Percentiles rank a stretch among this genome's conserved stretches.
Evolutionary conservation across 2,113 vertebrate species (phyloP).

Genomic region (Micronycteris hirsuta): DNA sequence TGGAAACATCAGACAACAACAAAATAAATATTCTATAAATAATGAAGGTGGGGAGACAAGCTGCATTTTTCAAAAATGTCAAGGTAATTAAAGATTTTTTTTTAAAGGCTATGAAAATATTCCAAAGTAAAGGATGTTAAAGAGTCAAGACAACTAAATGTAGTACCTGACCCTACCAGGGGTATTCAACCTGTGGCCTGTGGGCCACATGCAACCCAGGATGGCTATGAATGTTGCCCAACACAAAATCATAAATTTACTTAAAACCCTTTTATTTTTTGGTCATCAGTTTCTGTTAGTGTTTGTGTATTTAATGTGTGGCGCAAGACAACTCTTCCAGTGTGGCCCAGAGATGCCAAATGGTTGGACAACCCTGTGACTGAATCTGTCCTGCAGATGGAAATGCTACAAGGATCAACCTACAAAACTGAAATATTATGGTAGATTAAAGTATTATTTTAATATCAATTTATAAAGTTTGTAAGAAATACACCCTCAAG

Average conservation of each 20-base stretch:
- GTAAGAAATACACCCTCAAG: not conserved
- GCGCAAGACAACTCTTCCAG: no score
- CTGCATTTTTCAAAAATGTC: not conserved
- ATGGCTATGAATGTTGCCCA: no score
- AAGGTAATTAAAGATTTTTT: slow-evolving; percentile 10
- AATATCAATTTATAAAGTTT: not conserved
- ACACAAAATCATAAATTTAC: no score
- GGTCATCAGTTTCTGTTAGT: no score
- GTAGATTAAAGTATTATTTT: not conserved
- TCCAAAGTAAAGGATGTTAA: slow-evolving; percentile 22
- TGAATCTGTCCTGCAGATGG: not conserved
- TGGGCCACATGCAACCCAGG: no score
- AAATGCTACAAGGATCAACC: not conserved
- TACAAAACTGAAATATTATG: not conserved
- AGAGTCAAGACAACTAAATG: not conserved
- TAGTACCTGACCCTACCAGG: not conserved
- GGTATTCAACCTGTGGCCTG: no score
- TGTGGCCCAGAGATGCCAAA: no score
- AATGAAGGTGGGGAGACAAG: not conserved
- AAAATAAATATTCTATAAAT: not conserved
- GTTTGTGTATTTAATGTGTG: no score
- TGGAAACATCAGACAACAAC: slow-evolving; percentile 6
- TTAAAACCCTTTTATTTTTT: no score
- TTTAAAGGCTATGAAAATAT: not conserved
- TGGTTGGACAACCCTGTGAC: not conserved